Base-by-base conservation (phyloP, 2,113 vertebrate genomes). In the Psophia crepitans region DNA sequence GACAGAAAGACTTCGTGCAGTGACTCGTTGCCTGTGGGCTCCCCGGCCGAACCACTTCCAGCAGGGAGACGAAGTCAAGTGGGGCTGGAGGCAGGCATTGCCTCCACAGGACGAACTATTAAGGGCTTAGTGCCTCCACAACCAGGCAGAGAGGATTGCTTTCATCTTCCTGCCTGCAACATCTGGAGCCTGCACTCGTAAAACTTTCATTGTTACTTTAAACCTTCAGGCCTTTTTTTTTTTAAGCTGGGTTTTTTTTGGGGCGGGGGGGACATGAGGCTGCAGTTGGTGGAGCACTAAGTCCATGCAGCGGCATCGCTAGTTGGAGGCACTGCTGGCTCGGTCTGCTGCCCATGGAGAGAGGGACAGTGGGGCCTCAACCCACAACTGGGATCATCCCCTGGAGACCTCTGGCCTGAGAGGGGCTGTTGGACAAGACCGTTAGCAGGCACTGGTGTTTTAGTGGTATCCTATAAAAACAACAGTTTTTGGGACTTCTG, bases 101-200 rank as follows among this genome's bases (percentile, higher is more conserved):
- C 61, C 80, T 91, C 80, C 16, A 0, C 10, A 9, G 79, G 75
- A 75, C 0, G 5, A 57, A 54, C 66, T 48, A 15, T 21, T 65
- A 43, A 27, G 91, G 81, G 69, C 87, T 78, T n/a, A 33, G 65
- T 51, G 90, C 76, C 84, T 63, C 64, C 73, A 11, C 33, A 44
- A 6, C 49, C 17, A 43, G 81, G 89, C 80, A 13, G 51, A 81
- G n/a, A 69, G 60, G n/a, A 41, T 84, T 46, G 46, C 95, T 96
- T 96, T 97, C 92, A 96, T 94, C 93, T 95, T 84, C 64, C 87
- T 91, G 84, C 74, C 73, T 75, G 19, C 63, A 81, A 54, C 93
- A 97, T 95, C 96, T 97, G 93, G 77, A 89, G 87, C 80, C 54
- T 54, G 95, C 33, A 22, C 95, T 97, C 17, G 1, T 95, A 96